Conservation (phyloP, 2,113 vertebrate species). For the Progne subis region DNA sequence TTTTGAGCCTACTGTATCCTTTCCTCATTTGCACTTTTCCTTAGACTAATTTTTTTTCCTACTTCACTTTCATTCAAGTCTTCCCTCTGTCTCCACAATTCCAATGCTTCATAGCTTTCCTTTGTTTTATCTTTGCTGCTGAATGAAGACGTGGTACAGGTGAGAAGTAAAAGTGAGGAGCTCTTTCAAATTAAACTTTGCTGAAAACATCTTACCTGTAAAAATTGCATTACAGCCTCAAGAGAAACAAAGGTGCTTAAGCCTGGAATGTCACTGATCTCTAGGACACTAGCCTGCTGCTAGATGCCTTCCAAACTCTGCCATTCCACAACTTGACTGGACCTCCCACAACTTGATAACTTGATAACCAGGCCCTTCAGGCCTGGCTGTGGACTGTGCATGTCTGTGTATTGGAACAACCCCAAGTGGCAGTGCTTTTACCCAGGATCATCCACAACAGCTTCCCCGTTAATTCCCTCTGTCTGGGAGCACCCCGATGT, state of each 20-base stretch:
- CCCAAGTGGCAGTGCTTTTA: background rate
- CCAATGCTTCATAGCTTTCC: background rate
- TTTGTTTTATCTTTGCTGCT: background rate
- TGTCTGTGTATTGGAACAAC: background rate
- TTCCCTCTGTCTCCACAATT: background rate
- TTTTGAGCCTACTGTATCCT: background rate
- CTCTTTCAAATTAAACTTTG: background rate
- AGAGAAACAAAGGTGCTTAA: background rate
- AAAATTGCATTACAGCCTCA: background rate
- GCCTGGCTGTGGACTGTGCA: background rate
- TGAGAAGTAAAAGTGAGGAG: background rate
- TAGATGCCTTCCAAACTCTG: background rate
- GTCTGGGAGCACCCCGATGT: constrained; percentile 8
- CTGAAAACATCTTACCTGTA: background rate
- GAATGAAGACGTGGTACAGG: background rate
- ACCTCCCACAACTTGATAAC: background rate
- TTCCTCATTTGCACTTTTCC: background rate
- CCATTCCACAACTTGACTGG: background rate
- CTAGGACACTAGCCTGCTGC: background rate
- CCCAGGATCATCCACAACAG: background rate
- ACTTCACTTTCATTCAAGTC: background rate
- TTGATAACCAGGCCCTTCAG: too few relatives aligned
- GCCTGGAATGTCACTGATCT: background rate
- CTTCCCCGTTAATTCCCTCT: background rate
- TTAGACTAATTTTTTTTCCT: background rate